A percentile compares a stretch with the other conserved stretches of the same genome.
These are phyloP conservation scores for Acronicta alni DNA, from an alignment of 2,888 invertebrate genomes.

Conservation along the genomic window DNA sequence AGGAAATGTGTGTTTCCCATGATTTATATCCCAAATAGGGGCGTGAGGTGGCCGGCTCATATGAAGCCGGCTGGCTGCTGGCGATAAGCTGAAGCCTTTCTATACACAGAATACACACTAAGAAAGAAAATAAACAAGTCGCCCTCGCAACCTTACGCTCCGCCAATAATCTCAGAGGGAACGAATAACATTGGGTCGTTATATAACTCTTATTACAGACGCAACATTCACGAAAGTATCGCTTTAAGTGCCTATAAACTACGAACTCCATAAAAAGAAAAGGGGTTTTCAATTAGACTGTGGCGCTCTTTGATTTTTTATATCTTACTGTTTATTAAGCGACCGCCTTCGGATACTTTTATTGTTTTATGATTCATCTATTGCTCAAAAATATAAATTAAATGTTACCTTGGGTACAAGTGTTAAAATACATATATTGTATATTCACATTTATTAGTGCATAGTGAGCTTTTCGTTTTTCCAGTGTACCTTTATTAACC, in stretches of 20 bases:
- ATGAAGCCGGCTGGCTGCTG: conserved; percentile 80
- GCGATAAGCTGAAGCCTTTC: conserved; percentile 86
- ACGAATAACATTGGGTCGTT: conserved; percentile 65
- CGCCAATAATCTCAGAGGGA: conserved; percentile 74
- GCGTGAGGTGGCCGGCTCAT: conserved; percentile 77
- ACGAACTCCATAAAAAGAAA: conserved; percentile 61
- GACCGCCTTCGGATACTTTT: conserved; percentile 21
- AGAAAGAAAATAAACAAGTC: conserved; percentile 87
- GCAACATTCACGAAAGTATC: conserved; percentile 66
- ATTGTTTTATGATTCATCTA: conserved; percentile 26
- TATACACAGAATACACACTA: conserved; percentile 71
- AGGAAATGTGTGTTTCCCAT: conserved; percentile 87
- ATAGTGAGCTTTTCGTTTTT: too few species aligned
- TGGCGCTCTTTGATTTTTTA: conserved; percentile 61
- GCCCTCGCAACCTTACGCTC: conserved; percentile 76
- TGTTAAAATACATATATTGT: too few species aligned
- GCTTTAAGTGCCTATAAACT: conserved; percentile 68
- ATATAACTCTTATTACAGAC: conserved; percentile 61
- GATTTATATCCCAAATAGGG: conserved; percentile 86
- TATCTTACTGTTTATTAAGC: conserved; percentile 50
- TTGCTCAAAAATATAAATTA: neutral
- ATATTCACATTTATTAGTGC: too few species aligned
- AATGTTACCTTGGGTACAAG: too few species aligned
- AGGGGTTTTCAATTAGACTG: conserved; percentile 65
- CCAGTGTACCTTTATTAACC: too few species aligned